A percentile compares a stretch with the other conserved stretches of the same genome.
phyloP scores from a whole-genome alignment of 2,888 invertebrate species.

The Gortyna flavago region DNA sequence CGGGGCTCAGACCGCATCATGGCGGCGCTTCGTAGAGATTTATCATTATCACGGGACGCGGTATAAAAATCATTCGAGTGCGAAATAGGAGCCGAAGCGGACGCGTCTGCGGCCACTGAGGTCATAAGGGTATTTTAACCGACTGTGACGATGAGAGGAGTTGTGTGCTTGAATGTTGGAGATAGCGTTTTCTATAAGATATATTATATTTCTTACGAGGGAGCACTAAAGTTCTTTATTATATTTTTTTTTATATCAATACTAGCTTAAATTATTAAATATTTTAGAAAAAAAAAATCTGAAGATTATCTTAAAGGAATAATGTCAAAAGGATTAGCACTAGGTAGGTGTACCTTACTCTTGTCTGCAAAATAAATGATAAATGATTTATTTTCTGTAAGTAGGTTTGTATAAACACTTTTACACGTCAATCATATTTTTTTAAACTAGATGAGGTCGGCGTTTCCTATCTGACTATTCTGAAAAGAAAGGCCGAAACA shows the following conservation, averaged over 20 bases:
- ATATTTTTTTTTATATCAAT: neutral
- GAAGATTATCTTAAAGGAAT: too few relatives aligned
- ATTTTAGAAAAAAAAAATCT: neutral
- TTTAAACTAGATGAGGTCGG: too few relatives aligned
- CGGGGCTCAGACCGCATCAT: constrained; percentile 22
- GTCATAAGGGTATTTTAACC: constrained; percentile 34
- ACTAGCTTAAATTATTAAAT: neutral
- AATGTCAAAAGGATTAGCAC: neutral
- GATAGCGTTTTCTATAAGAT: neutral
- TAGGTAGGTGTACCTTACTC: neutral
- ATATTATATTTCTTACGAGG: neutral
- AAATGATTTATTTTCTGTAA: too few relatives aligned
- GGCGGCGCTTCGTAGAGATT: constrained; percentile 59
- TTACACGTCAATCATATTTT: too few relatives aligned
- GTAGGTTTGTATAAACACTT: too few relatives aligned
- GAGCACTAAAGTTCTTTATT: neutral
- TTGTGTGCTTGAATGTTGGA: neutral
- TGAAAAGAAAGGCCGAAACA: too few relatives aligned
- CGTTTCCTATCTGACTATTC: too few relatives aligned
- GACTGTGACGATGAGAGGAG: constrained; percentile 7
- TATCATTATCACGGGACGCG: constrained; percentile 68
- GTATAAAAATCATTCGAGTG: constrained; percentile 71
- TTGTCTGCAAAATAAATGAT: neutral
- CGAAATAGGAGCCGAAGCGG: constrained; percentile 66
- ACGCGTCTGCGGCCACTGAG: constrained; percentile 47